Conservation (phyloP, 2,797 vertebrate genomes). For the Podargus strigoides region DNA sequence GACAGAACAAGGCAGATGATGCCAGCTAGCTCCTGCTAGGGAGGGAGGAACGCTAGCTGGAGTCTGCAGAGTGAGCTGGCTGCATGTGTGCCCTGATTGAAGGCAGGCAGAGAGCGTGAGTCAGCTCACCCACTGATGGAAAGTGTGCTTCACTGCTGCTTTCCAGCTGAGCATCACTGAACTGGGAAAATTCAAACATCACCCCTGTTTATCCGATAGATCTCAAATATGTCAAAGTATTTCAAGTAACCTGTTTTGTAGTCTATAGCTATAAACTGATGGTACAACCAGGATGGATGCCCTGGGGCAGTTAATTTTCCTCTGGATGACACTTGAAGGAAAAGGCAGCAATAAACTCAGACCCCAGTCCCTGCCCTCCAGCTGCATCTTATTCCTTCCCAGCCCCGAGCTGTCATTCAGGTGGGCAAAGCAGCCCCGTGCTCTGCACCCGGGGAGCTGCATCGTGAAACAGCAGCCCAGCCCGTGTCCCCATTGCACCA, state of each 20-base stretch:
- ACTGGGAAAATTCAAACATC: not conserved
- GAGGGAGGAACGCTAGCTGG: not conserved
- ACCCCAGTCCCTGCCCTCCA: not conserved
- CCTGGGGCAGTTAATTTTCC: not conserved
- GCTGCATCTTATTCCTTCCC: not conserved
- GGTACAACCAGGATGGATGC: rapidly evolving
- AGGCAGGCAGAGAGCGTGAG: not conserved
- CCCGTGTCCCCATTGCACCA: rapidly evolving
- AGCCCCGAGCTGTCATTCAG: not conserved
- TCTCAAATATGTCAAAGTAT: rapidly evolving
- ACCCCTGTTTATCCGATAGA: not conserved
- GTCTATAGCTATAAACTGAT: rapidly evolving
- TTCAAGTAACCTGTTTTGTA: not conserved
- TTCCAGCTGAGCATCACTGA: not conserved
- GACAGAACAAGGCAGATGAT: not conserved
- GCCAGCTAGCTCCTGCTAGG: not conserved
- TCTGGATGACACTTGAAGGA: not conserved
- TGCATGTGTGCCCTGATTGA: not conserved
- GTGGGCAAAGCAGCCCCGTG: not conserved
- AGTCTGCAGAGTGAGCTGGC: rapidly evolving
- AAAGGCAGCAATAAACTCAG: not conserved
- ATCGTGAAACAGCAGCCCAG: not conserved
- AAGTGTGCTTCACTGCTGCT: not conserved
- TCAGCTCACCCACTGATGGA: not conserved
- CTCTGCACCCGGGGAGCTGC: rapidly evolving